phyloP scores from a whole-genome alignment of 2,888 invertebrate genomes.

The Clistopyga incitator region DNA sequence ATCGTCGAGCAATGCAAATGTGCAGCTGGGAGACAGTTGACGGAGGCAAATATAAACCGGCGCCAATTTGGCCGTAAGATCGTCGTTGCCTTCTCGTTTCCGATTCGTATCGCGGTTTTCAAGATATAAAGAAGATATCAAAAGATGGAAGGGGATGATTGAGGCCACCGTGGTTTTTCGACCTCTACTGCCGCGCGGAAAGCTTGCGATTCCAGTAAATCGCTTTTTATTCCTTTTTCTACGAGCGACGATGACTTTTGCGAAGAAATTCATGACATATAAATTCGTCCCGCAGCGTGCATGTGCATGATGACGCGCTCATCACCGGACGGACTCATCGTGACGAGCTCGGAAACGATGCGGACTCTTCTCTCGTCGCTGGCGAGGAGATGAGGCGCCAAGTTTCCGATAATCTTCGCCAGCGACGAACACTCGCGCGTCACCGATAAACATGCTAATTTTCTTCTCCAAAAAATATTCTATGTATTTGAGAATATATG shows the following conservation, averaged over 20 bases:
- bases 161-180: slow-evolving; percentile 4
- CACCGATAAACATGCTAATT: slow-evolving; percentile 39
- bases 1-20: not conserved
- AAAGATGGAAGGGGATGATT: not conserved
- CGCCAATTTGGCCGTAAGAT: slow-evolving; percentile 21
- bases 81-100: slow-evolving; percentile 5
- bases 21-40: slow-evolving; percentile 1
- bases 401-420: slow-evolving; percentile 31
- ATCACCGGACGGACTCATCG: slow-evolving; percentile 3
- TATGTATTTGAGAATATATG: not conserved
- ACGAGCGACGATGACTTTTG: slow-evolving; percentile 15
- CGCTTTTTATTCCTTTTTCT: not conserved
- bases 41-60: slow-evolving; percentile 1
- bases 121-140: not conserved
- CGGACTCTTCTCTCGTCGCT: slow-evolving; percentile 3
- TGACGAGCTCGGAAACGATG: not conserved
- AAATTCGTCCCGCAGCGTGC: not conserved
- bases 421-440: slow-evolving; percentile 27
- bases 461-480: not conserved
- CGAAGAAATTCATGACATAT: not conserved
- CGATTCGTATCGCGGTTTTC: slow-evolving; percentile 3
- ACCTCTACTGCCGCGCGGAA: not conserved
- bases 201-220: slow-evolving; percentile 28
- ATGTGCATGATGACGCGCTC: slow-evolving; percentile 15
- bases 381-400: slow-evolving; percentile 18